phyloP scores from a whole-genome alignment of 2,113 vertebrate genomes.

The Menidia beryllina region DNA sequence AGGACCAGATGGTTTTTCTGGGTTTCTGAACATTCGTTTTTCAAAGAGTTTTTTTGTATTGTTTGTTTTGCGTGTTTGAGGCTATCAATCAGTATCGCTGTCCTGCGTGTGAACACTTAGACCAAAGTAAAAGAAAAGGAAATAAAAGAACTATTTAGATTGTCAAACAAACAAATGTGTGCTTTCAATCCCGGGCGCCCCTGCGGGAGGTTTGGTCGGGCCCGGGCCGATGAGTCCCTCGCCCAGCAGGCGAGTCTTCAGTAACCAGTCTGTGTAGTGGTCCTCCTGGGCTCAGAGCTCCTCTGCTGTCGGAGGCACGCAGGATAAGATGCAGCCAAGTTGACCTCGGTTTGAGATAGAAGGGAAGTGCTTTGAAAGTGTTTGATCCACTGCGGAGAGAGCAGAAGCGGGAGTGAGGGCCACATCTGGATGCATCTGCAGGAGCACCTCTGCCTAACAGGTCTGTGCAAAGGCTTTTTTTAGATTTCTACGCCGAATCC shows the following conservation, averaged over 20 bases:
- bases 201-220: constrained; percentile 25
- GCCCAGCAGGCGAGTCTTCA: constrained; percentile 13
- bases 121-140: constrained; percentile 51
- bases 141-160: constrained; percentile 62
- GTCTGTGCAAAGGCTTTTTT: too few relatives aligned
- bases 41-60: constrained; percentile 42
- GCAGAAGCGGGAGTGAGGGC: background rate
- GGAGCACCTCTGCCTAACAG: too few relatives aligned
- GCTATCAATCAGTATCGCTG: constrained; percentile 31
- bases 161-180: constrained; percentile 69
- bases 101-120: constrained; percentile 24
- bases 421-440: too few relatives aligned
- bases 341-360: constrained; percentile 66
- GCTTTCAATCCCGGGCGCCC: constrained; percentile 67
- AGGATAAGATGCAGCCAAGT: constrained; percentile 64
- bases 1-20: constrained; percentile 65
- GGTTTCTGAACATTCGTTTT: constrained; percentile 68
- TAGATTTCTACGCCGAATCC: too few relatives aligned
- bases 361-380: constrained; percentile 79
- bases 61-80: too few relatives aligned
- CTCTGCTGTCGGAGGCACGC: constrained; percentile 63
- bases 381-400: constrained; percentile 65
- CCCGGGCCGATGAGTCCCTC: constrained; percentile 17
- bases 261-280: constrained; percentile 31
- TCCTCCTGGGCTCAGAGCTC: constrained; percentile 46